Conservation (phyloP, 2,797 vertebrate species). For the Prionace glauca region DNA sequence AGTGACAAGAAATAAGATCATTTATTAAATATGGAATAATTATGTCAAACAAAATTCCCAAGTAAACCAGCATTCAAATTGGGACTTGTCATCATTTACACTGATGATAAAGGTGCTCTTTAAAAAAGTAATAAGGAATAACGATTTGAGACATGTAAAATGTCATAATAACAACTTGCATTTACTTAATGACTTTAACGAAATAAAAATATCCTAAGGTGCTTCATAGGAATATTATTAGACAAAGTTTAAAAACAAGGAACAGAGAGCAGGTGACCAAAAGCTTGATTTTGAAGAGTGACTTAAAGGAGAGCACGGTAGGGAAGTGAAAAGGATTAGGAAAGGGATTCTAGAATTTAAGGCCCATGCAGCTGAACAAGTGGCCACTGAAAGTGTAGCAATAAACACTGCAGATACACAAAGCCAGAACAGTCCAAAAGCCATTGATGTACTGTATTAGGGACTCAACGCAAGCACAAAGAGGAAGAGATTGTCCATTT, state of each 20-base stretch:
- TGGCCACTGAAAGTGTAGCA: background rate
- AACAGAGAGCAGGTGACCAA: background rate
- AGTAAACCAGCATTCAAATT: background rate
- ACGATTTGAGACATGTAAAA: background rate
- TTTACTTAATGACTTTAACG: background rate
- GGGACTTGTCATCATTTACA: background rate
- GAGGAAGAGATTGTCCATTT: background rate
- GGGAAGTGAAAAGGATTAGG: background rate
- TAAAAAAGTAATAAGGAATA: background rate
- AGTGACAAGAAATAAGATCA: background rate
- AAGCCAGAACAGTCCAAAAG: background rate
- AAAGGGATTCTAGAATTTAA: background rate
- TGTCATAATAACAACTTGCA: background rate
- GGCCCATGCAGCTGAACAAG: background rate
- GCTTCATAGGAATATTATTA: background rate
- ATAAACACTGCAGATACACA: background rate
- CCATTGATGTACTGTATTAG: background rate
- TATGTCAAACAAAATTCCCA: background rate
- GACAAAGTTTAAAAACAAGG: background rate
- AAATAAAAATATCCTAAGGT: background rate
- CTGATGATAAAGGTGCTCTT: background rate
- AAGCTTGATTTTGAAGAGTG: background rate
- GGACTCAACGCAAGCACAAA: background rate
- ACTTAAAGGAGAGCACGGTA: background rate
- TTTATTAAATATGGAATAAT: background rate